Evolutionary conservation across 2,113 vertebrate species (phyloP).

Genomic region (Callospermophilus lateralis): DNA sequence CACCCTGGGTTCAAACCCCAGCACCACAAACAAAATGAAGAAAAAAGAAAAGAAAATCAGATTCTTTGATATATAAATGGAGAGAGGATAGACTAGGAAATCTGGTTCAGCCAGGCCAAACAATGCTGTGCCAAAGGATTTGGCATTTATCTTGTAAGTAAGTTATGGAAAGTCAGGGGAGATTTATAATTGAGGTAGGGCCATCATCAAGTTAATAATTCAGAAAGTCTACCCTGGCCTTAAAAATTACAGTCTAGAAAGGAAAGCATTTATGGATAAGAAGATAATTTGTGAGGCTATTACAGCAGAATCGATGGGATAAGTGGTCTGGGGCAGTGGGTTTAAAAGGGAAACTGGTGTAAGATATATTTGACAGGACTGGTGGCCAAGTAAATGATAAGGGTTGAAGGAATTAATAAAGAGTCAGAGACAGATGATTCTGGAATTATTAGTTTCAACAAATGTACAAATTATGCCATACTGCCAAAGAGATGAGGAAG

Average conservation of each 20-base stretch:
- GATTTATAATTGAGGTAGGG: not conserved
- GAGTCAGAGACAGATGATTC: not conserved
- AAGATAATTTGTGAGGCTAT: not conserved
- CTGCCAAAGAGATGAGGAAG: not conserved
- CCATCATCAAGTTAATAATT: constrained; percentile 3
- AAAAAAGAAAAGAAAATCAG: not conserved
- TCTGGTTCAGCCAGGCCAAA: not conserved
- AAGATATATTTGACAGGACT: not conserved
- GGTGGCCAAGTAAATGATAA: not conserved
- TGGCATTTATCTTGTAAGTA: not conserved
- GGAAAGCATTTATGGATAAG: not conserved
- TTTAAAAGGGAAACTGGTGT: not conserved
- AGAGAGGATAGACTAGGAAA: not conserved
- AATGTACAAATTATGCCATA: not conserved
- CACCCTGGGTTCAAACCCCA: too few species aligned
- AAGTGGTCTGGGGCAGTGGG: not conserved
- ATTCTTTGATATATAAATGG: not conserved
- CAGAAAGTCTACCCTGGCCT: not conserved
- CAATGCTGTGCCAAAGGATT: not conserved
- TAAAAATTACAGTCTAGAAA: not conserved
- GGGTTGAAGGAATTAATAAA: not conserved
- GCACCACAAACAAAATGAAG: too few species aligned
- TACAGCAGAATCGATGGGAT: not conserved
- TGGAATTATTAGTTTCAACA: not conserved
- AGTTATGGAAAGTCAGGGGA: not conserved